phyloP scores from a whole-genome alignment of 2,797 vertebrate species.

The Amazona finschi region DNA sequence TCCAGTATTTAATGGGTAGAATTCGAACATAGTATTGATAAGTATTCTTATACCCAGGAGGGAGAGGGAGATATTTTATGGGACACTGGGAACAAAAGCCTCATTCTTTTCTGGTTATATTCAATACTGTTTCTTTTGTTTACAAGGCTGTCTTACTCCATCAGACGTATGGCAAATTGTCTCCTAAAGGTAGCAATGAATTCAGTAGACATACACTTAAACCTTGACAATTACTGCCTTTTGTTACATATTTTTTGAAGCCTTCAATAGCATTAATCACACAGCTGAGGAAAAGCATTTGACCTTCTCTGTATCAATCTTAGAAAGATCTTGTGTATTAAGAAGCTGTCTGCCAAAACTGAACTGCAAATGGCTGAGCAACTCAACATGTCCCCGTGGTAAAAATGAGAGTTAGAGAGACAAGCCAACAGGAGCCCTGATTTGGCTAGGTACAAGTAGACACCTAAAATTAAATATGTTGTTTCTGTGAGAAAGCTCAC shows the following conservation, averaged over 20 bases:
- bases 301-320: constrained; percentile 62
- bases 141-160: constrained; percentile 37
- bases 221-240: constrained; percentile 68
- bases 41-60: constrained; percentile 9
- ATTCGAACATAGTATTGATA: constrained; percentile 45
- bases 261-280: constrained; percentile 62
- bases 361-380: background rate
- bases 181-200: constrained; percentile 68
- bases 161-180: constrained; percentile 49
- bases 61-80: constrained; percentile 64
- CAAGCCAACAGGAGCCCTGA: background rate
- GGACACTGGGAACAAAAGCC: constrained; percentile 57
- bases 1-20: background rate
- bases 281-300: constrained; percentile 49
- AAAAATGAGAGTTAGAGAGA: background rate
- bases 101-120: constrained; percentile 59
- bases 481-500: background rate
- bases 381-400: background rate
- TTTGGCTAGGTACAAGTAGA: background rate
- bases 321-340: background rate
- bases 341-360: constrained; percentile 5
- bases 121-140: constrained; percentile 64
- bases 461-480: background rate
- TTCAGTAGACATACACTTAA: constrained; percentile 58
- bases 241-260: constrained; percentile 50